Conservation (phyloP, 2,797 vertebrate species). For the Acropternis orthonyx region DNA sequence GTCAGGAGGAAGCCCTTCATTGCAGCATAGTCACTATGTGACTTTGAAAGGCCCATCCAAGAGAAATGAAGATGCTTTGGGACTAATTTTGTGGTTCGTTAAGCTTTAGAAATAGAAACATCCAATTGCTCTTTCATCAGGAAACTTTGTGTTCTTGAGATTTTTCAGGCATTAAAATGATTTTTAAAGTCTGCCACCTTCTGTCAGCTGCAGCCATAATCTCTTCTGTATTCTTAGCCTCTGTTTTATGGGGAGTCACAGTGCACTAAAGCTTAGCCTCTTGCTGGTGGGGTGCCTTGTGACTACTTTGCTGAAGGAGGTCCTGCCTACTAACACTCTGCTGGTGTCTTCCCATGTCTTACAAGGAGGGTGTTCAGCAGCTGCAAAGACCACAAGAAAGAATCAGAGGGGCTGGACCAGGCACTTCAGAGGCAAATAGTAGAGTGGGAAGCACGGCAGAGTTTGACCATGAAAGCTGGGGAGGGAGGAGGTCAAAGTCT, state of each 20-base stretch:
- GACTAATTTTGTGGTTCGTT: not conserved
- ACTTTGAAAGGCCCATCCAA: not conserved
- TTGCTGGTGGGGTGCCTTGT: not conserved
- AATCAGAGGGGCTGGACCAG: not conserved
- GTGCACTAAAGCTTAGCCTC: not conserved
- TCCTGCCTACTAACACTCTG: not conserved
- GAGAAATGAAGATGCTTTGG: not conserved
- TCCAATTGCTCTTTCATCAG: not conserved
- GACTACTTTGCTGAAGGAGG: not conserved
- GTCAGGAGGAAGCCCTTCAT: not conserved
- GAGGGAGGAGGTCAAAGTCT: conserved; percentile 35
- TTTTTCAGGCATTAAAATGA: not conserved
- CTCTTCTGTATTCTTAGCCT: not conserved
- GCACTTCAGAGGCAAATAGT: not conserved
- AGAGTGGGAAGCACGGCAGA: not conserved
- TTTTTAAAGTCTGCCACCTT: not conserved
- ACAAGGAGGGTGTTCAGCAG: not conserved
- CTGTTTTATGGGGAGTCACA: not conserved
- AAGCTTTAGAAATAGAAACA: not conserved
- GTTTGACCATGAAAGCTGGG: not conserved
- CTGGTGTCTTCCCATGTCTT: not conserved
- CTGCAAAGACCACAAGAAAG: not conserved
- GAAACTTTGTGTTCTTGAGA: not conserved
- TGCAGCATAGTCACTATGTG: not conserved
- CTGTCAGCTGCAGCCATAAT: not conserved